phyloP scores from a whole-genome alignment of 1,140 invertebrate genomes.

The Heliothis subflexa region DNA sequence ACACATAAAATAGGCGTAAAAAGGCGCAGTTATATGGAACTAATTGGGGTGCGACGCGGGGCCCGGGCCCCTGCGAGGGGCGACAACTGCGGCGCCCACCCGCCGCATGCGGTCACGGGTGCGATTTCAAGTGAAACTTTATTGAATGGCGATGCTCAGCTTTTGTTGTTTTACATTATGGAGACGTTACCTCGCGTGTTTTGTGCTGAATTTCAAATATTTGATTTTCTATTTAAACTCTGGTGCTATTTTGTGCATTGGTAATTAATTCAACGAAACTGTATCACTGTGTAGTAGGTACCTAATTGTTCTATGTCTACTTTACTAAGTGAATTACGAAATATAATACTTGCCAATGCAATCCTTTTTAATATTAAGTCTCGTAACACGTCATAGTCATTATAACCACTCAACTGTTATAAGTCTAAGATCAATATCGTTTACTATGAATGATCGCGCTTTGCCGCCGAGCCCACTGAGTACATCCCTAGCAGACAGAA shows the following conservation, averaged over 20 bases:
- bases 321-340: too few species aligned
- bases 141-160: conserved; percentile 46
- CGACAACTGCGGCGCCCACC: conserved; percentile 51
- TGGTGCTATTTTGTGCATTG: too few species aligned
- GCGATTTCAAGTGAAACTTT: conserved; percentile 44
- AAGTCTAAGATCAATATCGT: neutral
- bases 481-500: neutral
- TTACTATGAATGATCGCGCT: neutral
- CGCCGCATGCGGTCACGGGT: conserved; percentile 65
- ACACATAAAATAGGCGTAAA: conserved; percentile 64
- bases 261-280: too few species aligned
- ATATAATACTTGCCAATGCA: too few species aligned
- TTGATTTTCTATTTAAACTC: too few species aligned
- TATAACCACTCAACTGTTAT: neutral
- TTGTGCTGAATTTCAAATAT: too few species aligned
- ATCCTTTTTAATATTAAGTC: too few species aligned
- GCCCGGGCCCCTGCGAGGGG: neutral
- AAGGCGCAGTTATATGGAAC: conserved; percentile 69
- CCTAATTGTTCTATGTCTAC: too few species aligned
- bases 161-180: conserved; percentile 37
- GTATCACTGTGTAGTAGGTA: too few species aligned
- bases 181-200: neutral
- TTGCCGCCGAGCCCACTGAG: neutral
- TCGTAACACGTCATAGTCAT: too few species aligned
- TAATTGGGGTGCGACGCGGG: conserved; percentile 67